Evolutionary conservation across 1,140 invertebrate species (phyloP), one percentile per base, ranked within the genome.

Genomic region (Thalassaphorura encarpata): DNA sequence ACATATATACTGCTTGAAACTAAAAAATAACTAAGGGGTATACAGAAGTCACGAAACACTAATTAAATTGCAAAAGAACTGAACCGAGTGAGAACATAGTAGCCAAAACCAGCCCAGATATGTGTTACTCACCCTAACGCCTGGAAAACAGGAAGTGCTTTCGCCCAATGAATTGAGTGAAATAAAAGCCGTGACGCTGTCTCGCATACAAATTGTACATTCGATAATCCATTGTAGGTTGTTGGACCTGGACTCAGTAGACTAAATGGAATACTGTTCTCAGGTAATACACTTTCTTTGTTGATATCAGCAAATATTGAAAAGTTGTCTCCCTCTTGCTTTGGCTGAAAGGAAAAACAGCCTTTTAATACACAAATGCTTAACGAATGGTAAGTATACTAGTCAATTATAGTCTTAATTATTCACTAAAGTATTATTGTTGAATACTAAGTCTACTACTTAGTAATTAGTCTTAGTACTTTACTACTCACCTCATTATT

Each of bases 141-240:
- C 70, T 89, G 83, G 71, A 92, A 91, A 4, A 83, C 84, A 50
- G 81, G 79, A 61, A 94, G 81, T 68, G 83, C 85, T 68, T 86
- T 77, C 29, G 87, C 81, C 85, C 89, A 94, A 70, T 93, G 85
- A 62, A 94, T 82, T 2, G 87, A 87, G 6, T 89, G 75, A 69
- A 95, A 93, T 29, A 95, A 74, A 41, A 95, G 75, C 62, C 91
- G 76, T 18, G 88, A 90, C 6, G 89, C 87, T 69, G 85, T 89
- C 75, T 95, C 90, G 74, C 88, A 93, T 46, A 95, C 89, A 48
- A 58, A 60, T 13, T 65, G 56, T 8, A 60, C 41, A 28, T 61
- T 64, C 8, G 56, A 26, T 39, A 52, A 24, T 5, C 56, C 58
- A 49, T 57, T 50, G 13, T 33, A 23, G 39, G 87, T 85, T 60